Conservation (phyloP, 1,140 invertebrate genomes). For the Drusus annulatus region DNA sequence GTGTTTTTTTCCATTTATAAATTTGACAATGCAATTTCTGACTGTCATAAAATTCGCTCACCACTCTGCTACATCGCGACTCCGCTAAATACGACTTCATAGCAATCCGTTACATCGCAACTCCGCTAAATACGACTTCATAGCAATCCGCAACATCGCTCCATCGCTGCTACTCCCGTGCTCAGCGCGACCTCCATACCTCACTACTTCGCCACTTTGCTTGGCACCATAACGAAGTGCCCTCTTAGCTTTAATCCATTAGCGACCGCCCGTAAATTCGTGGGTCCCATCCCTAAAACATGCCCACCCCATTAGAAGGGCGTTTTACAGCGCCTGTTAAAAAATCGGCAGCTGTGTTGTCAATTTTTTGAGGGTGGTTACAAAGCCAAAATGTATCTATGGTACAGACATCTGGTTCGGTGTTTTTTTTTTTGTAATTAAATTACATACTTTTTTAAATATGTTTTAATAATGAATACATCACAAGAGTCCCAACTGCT, state of each 20-base stretch:
- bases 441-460: too few relatives aligned
- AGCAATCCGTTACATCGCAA: too few relatives aligned
- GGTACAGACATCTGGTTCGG: too few relatives aligned
- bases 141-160: too few relatives aligned
- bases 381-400: too few relatives aligned
- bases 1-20: not conserved
- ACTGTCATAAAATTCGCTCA: slow-evolving; percentile 5
- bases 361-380: not conserved
- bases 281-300: slow-evolving; percentile 24
- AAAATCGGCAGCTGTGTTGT: slow-evolving; percentile 11
- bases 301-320: slow-evolving; percentile 17
- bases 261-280: slow-evolving; percentile 56
- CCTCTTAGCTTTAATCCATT: slow-evolving; percentile 56
- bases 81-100: not conserved
- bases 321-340: slow-evolving; percentile 9
- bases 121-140: too few relatives aligned
- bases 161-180: too few relatives aligned
- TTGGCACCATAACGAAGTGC: slow-evolving; percentile 40
- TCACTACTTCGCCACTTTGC: not conserved
- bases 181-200: too few relatives aligned
- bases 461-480: too few relatives aligned
- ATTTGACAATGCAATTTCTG: slow-evolving; percentile 5
- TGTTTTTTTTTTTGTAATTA: too few relatives aligned
- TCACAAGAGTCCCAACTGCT: too few relatives aligned
- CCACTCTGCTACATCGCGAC: not conserved